A percentile compares a stretch with the other conserved stretches of the same genome.
Evolutionary conservation across 1,140 invertebrate species (phyloP).

Genomic region (Brevipalpus yothersi): DNA sequence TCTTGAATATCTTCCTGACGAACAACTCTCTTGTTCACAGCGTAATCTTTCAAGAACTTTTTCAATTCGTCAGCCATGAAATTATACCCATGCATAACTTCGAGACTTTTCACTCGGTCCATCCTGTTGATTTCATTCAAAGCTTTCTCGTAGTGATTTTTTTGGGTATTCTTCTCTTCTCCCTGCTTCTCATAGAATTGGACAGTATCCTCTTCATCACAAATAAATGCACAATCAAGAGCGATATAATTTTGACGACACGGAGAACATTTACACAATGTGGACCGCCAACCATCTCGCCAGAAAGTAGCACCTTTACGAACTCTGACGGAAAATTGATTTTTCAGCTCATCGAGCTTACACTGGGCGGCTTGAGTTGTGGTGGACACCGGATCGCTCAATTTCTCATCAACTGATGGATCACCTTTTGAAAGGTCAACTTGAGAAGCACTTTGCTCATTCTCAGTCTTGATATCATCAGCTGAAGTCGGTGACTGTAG

Average conservation of each 20-base stretch:
- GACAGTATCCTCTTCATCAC: conserved; percentile 59
- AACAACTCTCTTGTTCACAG: conserved; percentile 56
- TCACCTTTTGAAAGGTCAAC: neutral
- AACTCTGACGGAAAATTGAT: neutral
- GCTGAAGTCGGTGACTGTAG: neutral
- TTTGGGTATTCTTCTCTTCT: conserved; percentile 10
- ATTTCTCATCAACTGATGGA: neutral
- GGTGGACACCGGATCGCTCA: neutral
- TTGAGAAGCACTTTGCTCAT: neutral
- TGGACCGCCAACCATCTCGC: conserved; percentile 37
- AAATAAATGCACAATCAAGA: conserved; percentile 29
- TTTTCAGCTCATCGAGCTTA: neutral
- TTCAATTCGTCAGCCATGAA: conserved; percentile 56
- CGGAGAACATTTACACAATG: conserved; percentile 9
- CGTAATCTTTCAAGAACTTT: conserved; percentile 64
- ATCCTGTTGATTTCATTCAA: conserved; percentile 45
- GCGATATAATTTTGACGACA: conserved; percentile 18
- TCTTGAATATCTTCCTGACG: conserved; percentile 67
- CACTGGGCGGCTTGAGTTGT: neutral
- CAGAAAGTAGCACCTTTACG: conserved; percentile 31
- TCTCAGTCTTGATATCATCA: neutral
- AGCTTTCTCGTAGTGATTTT: conserved; percentile 41
- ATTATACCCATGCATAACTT: conserved; percentile 59
- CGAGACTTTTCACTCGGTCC: conserved; percentile 53
- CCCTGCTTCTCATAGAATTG: conserved; percentile 53